Conservation (phyloP, 2,113 vertebrate genomes). For the Crypturellus undulatus region DNA sequence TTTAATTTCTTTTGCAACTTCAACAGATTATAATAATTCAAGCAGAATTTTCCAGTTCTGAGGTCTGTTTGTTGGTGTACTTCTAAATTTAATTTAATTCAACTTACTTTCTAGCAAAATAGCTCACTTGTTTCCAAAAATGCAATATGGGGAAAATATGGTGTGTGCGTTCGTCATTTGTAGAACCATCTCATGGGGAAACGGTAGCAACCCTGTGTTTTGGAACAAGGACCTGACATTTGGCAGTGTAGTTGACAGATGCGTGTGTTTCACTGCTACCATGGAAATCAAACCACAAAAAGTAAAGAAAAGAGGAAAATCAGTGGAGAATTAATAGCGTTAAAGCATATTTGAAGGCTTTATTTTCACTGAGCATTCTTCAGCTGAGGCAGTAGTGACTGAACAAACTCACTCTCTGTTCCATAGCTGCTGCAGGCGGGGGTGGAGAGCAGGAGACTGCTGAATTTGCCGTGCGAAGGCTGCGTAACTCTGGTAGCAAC, state of each 20-base stretch:
- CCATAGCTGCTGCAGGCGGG: background rate
- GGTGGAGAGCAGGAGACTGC: background rate
- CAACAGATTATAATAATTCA: background rate
- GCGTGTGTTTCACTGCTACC: background rate
- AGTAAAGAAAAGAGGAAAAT: background rate
- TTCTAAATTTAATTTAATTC: background rate
- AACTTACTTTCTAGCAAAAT: background rate
- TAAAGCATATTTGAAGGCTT: background rate
- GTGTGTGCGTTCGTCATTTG: background rate
- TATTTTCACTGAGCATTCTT: background rate
- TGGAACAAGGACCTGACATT: background rate
- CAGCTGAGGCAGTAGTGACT: background rate
- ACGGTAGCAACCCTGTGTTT: background rate
- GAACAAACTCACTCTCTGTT: background rate
- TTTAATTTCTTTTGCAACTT: background rate
- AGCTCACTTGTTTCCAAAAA: background rate
- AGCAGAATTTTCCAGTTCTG: background rate
- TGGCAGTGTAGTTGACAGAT: background rate
- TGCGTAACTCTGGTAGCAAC: background rate
- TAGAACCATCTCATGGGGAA: fast-evolving
- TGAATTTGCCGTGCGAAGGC: background rate
- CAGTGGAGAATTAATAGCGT: background rate
- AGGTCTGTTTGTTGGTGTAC: background rate
- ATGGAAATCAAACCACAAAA: background rate
- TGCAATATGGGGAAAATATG: background rate